Conservation (phyloP, 2,888 invertebrate species). For the Sarcophaga variegata region DNA sequence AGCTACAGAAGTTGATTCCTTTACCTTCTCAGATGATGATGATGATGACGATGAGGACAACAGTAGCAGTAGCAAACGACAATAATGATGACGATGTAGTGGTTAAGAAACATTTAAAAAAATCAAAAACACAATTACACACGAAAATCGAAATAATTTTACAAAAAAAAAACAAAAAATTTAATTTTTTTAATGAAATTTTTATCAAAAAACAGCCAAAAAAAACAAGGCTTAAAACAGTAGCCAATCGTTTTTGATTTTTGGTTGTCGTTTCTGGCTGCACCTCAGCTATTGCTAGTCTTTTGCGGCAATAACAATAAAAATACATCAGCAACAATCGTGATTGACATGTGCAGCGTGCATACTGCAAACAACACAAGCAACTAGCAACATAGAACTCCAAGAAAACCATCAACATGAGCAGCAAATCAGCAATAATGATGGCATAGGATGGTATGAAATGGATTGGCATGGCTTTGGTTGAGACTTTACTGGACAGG, state of each 20-base stretch:
- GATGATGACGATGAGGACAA: slow-evolving; percentile 12
- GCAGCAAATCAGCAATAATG: slow-evolving; percentile 15
- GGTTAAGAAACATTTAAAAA: slow-evolving; percentile 61
- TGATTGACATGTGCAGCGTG: slow-evolving; percentile 72
- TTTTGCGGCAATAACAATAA: slow-evolving; percentile 71
- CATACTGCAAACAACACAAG: slow-evolving; percentile 44
- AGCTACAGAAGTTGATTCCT: slow-evolving; percentile 1
- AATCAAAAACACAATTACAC: slow-evolving; percentile 43
- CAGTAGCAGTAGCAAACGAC: background rate
- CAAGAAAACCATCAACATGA: slow-evolving; percentile 51
- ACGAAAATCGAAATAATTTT: slow-evolving; percentile 15
- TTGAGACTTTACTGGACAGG: slow-evolving; percentile 4
- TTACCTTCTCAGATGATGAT: slow-evolving; percentile 18
- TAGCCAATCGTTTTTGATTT: slow-evolving; percentile 50
- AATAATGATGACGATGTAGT: slow-evolving; percentile 43
- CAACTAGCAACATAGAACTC: slow-evolving; percentile 1
- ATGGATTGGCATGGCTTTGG: slow-evolving; percentile 12
- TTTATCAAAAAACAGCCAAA: slow-evolving; percentile 15
- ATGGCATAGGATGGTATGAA: slow-evolving; percentile 9
- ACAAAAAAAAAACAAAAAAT: slow-evolving; percentile 8
- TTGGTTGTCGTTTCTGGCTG: background rate
- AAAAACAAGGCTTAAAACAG: slow-evolving; percentile 5
- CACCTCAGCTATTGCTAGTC: slow-evolving; percentile 47
- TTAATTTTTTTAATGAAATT: background rate
- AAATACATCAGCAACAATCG: slow-evolving; percentile 70